A percentile compares a stretch with the other conserved stretches of the same genome.
phyloP scores from a whole-genome alignment of 2,888 invertebrate genomes.

The Sinelater perroti region DNA sequence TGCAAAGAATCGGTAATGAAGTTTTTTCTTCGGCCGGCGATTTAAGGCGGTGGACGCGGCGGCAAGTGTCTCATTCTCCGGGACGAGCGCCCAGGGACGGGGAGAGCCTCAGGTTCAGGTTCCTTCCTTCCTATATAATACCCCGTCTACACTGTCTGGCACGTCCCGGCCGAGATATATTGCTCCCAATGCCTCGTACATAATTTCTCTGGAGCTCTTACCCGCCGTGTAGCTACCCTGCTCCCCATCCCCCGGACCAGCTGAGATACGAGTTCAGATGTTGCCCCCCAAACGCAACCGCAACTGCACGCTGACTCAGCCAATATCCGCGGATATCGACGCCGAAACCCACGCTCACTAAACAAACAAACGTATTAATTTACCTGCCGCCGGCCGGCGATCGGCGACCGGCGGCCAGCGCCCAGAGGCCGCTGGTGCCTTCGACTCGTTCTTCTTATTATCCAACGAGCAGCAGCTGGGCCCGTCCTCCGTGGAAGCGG shows the following conservation, averaged over 20 bases:
- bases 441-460: too few species aligned
- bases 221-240: slow-evolving; percentile 45
- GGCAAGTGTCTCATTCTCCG: slow-evolving; percentile 60
- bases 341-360: slow-evolving; percentile 13
- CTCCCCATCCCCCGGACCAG: slow-evolving; percentile 41
- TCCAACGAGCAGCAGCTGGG: too few species aligned
- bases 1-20: slow-evolving; percentile 31
- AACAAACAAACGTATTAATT: slow-evolving; percentile 21
- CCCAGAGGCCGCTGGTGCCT: too few species aligned
- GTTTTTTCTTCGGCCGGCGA: slow-evolving; percentile 58
- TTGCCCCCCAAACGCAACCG: slow-evolving; percentile 42
- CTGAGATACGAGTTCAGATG: slow-evolving; percentile 47
- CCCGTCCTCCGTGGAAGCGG: too few species aligned
- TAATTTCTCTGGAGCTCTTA: slow-evolving; percentile 59
- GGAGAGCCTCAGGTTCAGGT: slow-evolving; percentile 55
- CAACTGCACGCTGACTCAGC: slow-evolving; percentile 37
- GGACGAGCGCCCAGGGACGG: slow-evolving; percentile 59
- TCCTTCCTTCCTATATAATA: slow-evolving; percentile 60
- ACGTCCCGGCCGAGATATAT: slow-evolving; percentile 62
- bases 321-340: slow-evolving; percentile 36
- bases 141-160: slow-evolving; percentile 62
- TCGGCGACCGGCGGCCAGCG: neutral
- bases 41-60: slow-evolving; percentile 56
- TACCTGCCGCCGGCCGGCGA: neutral
- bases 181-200: slow-evolving; percentile 64